phyloP scores from a whole-genome alignment of 2,797 vertebrate genomes.

The Odontamblyopus lacepedii region DNA sequence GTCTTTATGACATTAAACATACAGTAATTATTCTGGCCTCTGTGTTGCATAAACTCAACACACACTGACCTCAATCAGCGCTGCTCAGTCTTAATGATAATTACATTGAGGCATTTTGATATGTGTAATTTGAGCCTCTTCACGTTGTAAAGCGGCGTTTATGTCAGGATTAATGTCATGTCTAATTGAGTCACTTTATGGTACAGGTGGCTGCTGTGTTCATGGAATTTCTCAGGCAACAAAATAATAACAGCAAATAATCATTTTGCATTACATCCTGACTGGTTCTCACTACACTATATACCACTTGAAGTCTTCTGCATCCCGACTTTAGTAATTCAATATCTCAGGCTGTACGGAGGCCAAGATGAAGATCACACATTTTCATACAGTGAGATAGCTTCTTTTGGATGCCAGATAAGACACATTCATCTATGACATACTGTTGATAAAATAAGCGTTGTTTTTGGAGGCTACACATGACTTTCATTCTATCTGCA shows the following conservation, averaged over 20 bases:
- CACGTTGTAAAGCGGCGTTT: conserved; percentile 79
- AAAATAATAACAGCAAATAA: conserved; percentile 10
- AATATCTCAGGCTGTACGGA: neutral
- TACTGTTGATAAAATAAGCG: conserved; percentile 10
- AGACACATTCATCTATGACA: neutral
- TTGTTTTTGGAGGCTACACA: conserved; percentile 3
- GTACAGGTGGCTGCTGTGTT: conserved; percentile 67
- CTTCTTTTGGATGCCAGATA: neutral
- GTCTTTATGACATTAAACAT: conserved; percentile 47
- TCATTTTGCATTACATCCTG: conserved; percentile 1
- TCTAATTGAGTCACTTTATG: conserved; percentile 76
- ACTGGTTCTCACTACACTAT: neutral
- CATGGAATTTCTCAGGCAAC: conserved; percentile 15
- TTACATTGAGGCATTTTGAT: conserved; percentile 87
- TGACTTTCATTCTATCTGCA: neutral
- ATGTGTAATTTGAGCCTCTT: conserved; percentile 85
- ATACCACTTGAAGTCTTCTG: neutral
- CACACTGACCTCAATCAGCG: conserved; percentile 22
- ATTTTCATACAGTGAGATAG: neutral
- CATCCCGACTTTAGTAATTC: neutral
- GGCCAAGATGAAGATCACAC: neutral
- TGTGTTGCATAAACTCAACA: conserved; percentile 65
- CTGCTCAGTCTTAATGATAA: conserved; percentile 82
- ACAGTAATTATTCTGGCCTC: conserved; percentile 41
- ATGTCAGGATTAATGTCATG: conserved; percentile 85